Base-by-base conservation (phyloP, 2,888 invertebrate species). In the Onchidella celtica region DNA sequence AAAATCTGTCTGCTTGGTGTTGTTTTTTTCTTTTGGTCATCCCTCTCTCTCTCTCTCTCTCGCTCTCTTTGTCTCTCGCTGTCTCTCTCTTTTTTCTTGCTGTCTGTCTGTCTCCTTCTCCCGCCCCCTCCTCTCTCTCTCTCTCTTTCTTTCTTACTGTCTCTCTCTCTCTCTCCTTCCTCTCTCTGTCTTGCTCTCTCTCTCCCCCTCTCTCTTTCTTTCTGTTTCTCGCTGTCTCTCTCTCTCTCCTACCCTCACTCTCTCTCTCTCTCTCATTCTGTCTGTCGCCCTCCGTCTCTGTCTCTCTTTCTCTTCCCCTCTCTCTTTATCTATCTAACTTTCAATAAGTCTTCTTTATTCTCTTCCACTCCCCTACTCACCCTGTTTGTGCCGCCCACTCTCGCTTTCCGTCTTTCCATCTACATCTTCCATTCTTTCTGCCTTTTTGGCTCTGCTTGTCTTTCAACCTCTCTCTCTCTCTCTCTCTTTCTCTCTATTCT, bases 121-220 rank as follows among this genome's bases (percentile, higher is more conserved):
- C n/a, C n/a, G n/a, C n/a, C n/a, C n/a, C n/a, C n/a, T n/a, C n/a
- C 21, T 69, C 47, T 40, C 38, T 47, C 40, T 40, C 69, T 68
- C 38, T 36, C 36, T 36, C 68, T 36, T 36, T 36, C 68, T 69
- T 17, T 70, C 27, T 11, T 21, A n/a, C 40, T 40, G 24, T 69
- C 17, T 59, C 59, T 59, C 59, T 59, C 59, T 59, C 59, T 59
- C 55, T 55, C 55, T 55, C 55, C 17, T 17, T 55, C 55, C 55
- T 55, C 59, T 59, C 59, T 59, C 59, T 59, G n/a, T 59, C 59
- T 59, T 27, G n/a, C 59, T 59, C 38, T 69, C 38, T 69, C 38
- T 69, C n/a, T 69, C 40, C 40, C 1, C 40, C 40, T 38, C n/a
- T 38, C 38, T 38, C n/a, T n/a, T n/a, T n/a, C n/a, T n/a, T n/a